Percentiles rank a stretch among this genome's conserved stretches.
Evolutionary conservation across 2,113 vertebrate genomes (phyloP).

Genomic region (Bufo bufo): DNA sequence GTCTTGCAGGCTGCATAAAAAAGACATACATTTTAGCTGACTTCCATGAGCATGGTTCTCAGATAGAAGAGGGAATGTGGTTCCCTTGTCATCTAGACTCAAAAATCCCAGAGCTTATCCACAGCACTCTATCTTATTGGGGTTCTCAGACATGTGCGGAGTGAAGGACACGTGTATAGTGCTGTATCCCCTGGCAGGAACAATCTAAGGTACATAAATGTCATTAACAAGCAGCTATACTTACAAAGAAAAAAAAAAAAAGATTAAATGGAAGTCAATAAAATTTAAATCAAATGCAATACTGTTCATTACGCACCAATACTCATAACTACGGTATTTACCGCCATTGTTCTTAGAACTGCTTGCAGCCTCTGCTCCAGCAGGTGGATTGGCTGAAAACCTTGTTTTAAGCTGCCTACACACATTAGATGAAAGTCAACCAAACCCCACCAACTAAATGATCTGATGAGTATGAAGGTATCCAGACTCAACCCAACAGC

Average conservation of each 20-base stretch:
- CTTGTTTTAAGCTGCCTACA: not conserved
- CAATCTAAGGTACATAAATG: slow-evolving; percentile 72
- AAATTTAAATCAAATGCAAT: not conserved
- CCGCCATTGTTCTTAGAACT: not conserved
- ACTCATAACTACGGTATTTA: not conserved
- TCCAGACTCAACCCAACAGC: too few relatives aligned
- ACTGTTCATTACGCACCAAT: too few relatives aligned
- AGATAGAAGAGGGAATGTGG: not conserved
- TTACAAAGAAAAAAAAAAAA: not conserved
- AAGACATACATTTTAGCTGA: not conserved
- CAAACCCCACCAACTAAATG: too few relatives aligned
- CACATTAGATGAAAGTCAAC: too few relatives aligned
- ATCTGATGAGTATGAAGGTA: too few relatives aligned
- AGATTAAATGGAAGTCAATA: not conserved
- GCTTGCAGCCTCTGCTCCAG: not conserved
- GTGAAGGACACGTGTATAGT: slow-evolving; percentile 82
- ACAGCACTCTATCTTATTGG: slow-evolving; percentile 67
- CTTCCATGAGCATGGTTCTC: not conserved
- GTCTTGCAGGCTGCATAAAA: slow-evolving; percentile 64
- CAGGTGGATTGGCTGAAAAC: not conserved
- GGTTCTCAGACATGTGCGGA: slow-evolving; percentile 67
- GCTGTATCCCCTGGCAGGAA: slow-evolving; percentile 80
- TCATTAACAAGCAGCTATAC: not conserved
- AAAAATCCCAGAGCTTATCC: slow-evolving; percentile 83
- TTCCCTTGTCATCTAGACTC: slow-evolving; percentile 84